These are phyloP conservation scores for Oreochromis tanganicae DNA, from an alignment of 2,113 vertebrate genomes.

Conservation along the genomic window DNA sequence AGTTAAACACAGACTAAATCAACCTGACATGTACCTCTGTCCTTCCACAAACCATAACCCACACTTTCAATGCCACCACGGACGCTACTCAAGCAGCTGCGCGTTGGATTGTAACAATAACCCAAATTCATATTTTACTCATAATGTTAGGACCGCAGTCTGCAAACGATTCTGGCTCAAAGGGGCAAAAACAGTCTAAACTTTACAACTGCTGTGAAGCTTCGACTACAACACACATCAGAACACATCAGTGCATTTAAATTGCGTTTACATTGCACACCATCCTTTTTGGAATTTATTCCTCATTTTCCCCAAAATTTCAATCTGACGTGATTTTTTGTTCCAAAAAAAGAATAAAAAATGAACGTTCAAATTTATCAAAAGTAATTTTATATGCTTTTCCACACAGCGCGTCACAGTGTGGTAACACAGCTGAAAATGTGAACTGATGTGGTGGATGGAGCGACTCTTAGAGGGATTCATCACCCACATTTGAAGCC, in stretches of 20 bases:
- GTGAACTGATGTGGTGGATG: neutral
- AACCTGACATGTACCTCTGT: neutral
- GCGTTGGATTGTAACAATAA: neutral
- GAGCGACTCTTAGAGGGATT: neutral
- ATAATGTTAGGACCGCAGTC: neutral
- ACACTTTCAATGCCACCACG: neutral
- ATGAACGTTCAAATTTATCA: neutral
- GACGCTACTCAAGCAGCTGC: neutral
- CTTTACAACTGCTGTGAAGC: neutral
- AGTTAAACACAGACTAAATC: constrained; percentile 30
- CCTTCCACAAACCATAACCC: neutral
- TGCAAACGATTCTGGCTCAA: neutral
- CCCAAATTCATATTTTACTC: neutral
- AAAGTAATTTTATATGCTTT: neutral
- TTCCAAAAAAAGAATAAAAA: neutral
- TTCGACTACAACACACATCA: neutral
- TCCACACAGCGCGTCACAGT: neutral
- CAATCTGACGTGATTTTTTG: neutral
- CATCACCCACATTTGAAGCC: neutral
- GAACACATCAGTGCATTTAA: neutral
- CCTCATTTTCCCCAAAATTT: neutral
- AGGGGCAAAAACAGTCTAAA: neutral
- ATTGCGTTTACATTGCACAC: neutral
- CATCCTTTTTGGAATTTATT: neutral
- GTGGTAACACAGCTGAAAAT: neutral